phyloP scores from a whole-genome alignment of 2,888 invertebrate species.

The Melanotus villosus region DNA sequence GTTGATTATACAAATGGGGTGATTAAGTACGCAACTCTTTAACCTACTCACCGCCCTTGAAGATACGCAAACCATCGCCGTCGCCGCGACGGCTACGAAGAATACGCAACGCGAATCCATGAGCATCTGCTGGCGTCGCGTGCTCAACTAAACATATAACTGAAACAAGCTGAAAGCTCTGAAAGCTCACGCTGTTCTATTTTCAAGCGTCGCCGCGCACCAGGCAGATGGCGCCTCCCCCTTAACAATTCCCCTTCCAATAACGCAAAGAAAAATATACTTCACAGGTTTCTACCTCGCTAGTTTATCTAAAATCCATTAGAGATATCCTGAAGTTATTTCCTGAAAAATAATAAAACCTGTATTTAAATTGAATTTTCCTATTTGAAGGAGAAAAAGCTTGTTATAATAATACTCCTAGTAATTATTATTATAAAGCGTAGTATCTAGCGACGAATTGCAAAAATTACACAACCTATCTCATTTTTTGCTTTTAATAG shows the following conservation, averaged over 20 bases:
- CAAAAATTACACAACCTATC: too few relatives aligned
- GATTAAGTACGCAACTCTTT: conserved; percentile 32
- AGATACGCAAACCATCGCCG: conserved; percentile 50
- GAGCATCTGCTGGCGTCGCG: conserved; percentile 36
- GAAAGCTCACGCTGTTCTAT: conserved; percentile 33
- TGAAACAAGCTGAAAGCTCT: conserved; percentile 38
- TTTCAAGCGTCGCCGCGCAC: conserved; percentile 17
- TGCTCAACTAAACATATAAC: conserved; percentile 44
- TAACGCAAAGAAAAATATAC: not conserved
- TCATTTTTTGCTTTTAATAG: too few relatives aligned
- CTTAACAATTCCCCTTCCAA: not conserved
- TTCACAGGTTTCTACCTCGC: not conserved
- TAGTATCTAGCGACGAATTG: too few relatives aligned
- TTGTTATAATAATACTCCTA: too few relatives aligned
- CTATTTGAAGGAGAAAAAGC: too few relatives aligned
- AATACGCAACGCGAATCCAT: conserved; percentile 41
- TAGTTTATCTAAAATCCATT: not conserved
- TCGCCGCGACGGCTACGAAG: conserved; percentile 46
- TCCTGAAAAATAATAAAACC: too few relatives aligned
- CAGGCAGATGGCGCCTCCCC: conserved; percentile 33
- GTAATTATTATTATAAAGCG: too few relatives aligned
- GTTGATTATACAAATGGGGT: conserved; percentile 30
- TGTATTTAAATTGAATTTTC: too few relatives aligned
- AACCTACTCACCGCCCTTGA: conserved; percentile 53
- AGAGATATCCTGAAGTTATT: not conserved